Conservation (phyloP, 2,888 invertebrate species). For the Lottia gigantea region DNA sequence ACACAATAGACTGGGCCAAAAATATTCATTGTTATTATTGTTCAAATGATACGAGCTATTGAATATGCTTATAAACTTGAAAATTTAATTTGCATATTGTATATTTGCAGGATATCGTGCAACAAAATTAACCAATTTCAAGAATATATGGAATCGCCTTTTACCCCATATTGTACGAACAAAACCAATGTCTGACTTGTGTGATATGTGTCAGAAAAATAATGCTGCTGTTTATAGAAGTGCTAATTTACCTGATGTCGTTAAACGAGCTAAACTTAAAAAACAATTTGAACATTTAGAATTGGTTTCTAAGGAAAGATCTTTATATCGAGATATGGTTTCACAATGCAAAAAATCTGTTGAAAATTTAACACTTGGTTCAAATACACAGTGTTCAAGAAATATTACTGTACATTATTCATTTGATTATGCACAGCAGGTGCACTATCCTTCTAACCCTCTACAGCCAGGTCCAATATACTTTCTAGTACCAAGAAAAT, state of each 20-base stretch:
- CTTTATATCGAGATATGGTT: not conserved
- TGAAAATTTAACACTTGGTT: not conserved
- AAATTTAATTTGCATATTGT: no score
- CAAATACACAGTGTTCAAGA: no score
- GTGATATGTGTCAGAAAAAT: not conserved
- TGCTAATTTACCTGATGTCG: not conserved
- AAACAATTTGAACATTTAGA: no score
- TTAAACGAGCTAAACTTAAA: not conserved
- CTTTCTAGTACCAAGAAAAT: conserved; percentile 38
- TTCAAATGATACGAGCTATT: no score
- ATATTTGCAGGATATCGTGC: not conserved
- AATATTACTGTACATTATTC: conserved; percentile 23
- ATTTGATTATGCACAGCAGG: conserved; percentile 37
- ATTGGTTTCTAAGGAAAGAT: not conserved
- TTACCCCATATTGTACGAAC: no score
- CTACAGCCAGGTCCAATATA: no score
- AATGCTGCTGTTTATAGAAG: not conserved
- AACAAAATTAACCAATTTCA: not conserved
- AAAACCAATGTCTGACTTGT: no score
- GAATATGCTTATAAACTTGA: no score
- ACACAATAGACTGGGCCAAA: no score
- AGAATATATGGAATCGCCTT: not conserved
- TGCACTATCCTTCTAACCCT: no score
- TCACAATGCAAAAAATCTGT: not conserved
- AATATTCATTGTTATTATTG: no score